A percentile compares a stretch with the other conserved stretches of the same genome.
These are phyloP conservation scores for Sialis fuliginosa DNA, from an alignment of 2,888 invertebrate genomes.

Conservation along the genomic window DNA sequence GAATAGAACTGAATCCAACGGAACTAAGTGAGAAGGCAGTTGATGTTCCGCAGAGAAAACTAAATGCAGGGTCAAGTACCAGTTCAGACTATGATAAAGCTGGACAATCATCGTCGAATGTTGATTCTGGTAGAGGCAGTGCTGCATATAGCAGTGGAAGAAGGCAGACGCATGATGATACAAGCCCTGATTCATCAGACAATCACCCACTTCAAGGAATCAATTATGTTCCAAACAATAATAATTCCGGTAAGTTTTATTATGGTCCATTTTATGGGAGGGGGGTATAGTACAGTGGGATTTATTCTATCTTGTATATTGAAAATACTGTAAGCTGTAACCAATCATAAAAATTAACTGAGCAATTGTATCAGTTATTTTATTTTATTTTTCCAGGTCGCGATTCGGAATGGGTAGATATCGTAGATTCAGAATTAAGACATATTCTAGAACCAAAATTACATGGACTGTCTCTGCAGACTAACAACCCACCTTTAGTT, in stretches of 20 bases:
- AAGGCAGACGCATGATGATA: conserved; percentile 35
- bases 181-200: conserved; percentile 38
- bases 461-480: conserved; percentile 37
- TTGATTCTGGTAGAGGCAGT: conserved; percentile 65
- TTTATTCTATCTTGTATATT: too few species aligned
- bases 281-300: too few species aligned
- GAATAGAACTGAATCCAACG: conserved; percentile 22
- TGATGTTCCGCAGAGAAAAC: conserved; percentile 32
- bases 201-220: conserved; percentile 20
- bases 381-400: conserved; percentile 24
- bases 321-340: too few species aligned
- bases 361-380: too few species aligned
- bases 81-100: conserved; percentile 62
- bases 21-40: conserved; percentile 27
- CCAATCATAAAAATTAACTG: too few species aligned
- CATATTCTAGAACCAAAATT: conserved; percentile 60
- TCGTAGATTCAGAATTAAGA: conserved; percentile 61
- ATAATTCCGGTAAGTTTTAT: too few species aligned
- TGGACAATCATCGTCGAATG: conserved; percentile 53
- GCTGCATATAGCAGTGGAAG: conserved; percentile 62
- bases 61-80: conserved; percentile 35
- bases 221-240: conserved; percentile 5
- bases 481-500: conserved; percentile 29
- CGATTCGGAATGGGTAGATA: conserved; percentile 66
- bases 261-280: too few species aligned